Base-by-base conservation (phyloP, 2,797 vertebrate genomes). In the Melanotaenia parkinsoni region DNA sequence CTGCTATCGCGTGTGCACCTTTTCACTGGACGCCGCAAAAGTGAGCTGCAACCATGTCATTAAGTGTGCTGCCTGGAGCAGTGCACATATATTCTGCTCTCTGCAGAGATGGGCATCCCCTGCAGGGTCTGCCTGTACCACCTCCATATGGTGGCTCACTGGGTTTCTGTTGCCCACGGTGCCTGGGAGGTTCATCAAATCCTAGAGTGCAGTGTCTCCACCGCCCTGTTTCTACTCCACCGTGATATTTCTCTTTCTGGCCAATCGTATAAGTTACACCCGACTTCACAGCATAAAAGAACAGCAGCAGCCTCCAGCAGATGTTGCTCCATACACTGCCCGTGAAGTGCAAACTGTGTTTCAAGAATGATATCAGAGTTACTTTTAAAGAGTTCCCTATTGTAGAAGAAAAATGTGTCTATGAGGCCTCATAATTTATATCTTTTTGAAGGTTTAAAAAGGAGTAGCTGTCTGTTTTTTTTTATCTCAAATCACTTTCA, bases 221-320 rank as follows among this genome's bases (percentile, higher is more conserved):
- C 80, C 77, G 80, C 80, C 71, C 84, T 89, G 77, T 88, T 92
- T 93, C 88, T 91, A 67, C 86, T 91, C 77, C 81, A 81, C 74
- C 84, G 73, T 86, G 66, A 93, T 91, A 91, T 90, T 86, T 86
- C 81, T 81, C 88, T 90, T 88, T 84, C 89, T 83, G 82, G 89
- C 83, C 87, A 89, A 88, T 94, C 77, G 75, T 89, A 92, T 93
- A 90, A 88, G 91, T 91, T 82, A 84, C 86, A 89, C 87, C 92
- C 89, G 91, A 80, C 85, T 92, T 88, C 91, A 76, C 74, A 71
- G 72, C 93, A 91, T 78, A 87, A 92, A 94, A 88, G 88, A 91
- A 79, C 86, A 91, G 81, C 89, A 88, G 82, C 91, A 89, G 89
- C 92, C 94, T 79, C 20, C 70, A 91, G 93, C 89, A 88, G 82